Evolutionary conservation across 2,888 invertebrate genomes (phyloP).

Genomic region (Brenthis daphne): DNA sequence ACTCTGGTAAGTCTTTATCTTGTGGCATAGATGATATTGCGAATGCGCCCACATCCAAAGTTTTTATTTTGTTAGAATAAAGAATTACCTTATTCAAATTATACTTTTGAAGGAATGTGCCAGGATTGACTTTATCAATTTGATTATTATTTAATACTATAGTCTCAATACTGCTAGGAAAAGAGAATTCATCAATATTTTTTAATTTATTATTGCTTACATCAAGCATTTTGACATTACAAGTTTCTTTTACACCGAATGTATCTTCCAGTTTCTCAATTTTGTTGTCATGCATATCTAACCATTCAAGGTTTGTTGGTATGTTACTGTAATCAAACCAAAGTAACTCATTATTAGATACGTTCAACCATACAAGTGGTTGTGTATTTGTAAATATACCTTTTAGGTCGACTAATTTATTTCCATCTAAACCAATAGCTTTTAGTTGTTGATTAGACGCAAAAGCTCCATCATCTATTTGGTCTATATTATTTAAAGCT

Average conservation of each 20-base stretch:
- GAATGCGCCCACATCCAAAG: conserved; percentile 87
- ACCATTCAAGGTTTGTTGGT: conserved; percentile 88
- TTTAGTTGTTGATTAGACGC: conserved; percentile 87
- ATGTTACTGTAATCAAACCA: conserved; percentile 92
- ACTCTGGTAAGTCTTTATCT: conserved; percentile 87
- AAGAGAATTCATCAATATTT: conserved; percentile 85
- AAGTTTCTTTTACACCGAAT: conserved; percentile 84
- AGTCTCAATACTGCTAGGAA: conserved; percentile 88
- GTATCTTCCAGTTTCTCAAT: conserved; percentile 89
- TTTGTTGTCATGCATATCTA: conserved; percentile 91
- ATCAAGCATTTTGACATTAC: conserved; percentile 89
- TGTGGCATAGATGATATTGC: conserved; percentile 85
- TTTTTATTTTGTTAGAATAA: conserved; percentile 87
- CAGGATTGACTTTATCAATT: conserved; percentile 86
- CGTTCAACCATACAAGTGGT: conserved; percentile 90
- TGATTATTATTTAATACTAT: conserved; percentile 88
- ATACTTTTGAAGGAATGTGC: conserved; percentile 86
- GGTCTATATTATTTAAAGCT: conserved; percentile 89
- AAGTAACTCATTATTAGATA: conserved; percentile 89
- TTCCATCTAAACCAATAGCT: conserved; percentile 89
- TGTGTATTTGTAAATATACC: conserved; percentile 89
- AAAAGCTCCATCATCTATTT: conserved; percentile 90
- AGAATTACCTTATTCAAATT: conserved; percentile 89
- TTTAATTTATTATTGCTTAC: conserved; percentile 88
- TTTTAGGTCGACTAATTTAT: conserved; percentile 89